Evolutionary conservation across 2,797 vertebrate species (phyloP), one percentile per base, ranked within the genome.

Genomic region (Periparus ater): DNA sequence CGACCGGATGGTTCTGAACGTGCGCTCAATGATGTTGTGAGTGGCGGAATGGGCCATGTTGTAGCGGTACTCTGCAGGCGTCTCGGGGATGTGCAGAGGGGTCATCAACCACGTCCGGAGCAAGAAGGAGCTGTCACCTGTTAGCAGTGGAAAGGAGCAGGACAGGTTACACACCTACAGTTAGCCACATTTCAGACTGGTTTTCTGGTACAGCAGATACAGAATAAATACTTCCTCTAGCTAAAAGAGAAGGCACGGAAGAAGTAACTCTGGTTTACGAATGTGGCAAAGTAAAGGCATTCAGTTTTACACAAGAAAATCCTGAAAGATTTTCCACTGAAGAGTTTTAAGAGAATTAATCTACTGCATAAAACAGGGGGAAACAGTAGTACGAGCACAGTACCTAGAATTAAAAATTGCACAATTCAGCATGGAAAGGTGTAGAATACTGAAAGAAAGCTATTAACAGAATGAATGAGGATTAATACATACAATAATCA

Each of bases 91-190:
- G 30, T 98, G 98, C 17, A 99, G 97, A 2, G 99, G 99, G 0
- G 99, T 99, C 99, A 99, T 98, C 94, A 99, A 47, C 99, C 99
- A 99, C 13, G 98, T 98, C 48, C 93, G 98, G 4, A 99, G 97
- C 84, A 98, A 97, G 95, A 99, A 99, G 66, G 98, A 98, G 74
- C 97, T 97, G 92, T 99, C 99, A 77, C 99, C 99, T 99, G 96
- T 74, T 10, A 44, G 95, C 85, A 73, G 48, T 2, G 94, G 53
- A 82, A 87, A 94, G 25, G 40, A 93, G 45, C 32, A 78, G 51
- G 23, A 58, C 58, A 91, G 54, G 88, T 96, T 54, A 92, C 18
- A 89, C 29, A 65, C 38, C 34, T 66, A 62, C 36, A 68, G 44
- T 17, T 22, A 90, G 36, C 29, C 40, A 30, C 54, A 44, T 22